phyloP scores from a whole-genome alignment of 2,888 invertebrate species.

The Cephus runcator region DNA sequence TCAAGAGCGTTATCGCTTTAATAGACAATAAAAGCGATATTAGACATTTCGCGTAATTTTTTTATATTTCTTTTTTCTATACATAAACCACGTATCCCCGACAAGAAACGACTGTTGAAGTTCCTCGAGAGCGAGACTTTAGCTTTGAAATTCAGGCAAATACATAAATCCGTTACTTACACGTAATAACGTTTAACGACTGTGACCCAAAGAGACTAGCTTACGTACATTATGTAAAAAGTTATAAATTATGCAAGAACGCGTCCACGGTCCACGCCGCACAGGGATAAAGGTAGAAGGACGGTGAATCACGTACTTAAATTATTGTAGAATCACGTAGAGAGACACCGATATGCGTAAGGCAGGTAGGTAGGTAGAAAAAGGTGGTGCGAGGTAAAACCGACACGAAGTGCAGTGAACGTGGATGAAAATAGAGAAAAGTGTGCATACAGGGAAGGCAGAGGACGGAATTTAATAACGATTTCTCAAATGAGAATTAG shows the following conservation, averaged over 20 bases:
- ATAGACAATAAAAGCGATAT: background rate
- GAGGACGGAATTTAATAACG: slow-evolving; percentile 50
- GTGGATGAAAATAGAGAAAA: slow-evolving; percentile 20
- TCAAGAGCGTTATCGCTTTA: background rate
- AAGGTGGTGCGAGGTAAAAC: slow-evolving; percentile 10
- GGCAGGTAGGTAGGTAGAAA: slow-evolving; percentile 3
- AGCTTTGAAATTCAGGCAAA: background rate
- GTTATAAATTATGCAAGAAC: background rate
- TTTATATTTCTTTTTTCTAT: background rate
- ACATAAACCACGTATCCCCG: no score
- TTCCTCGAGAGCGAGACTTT: background rate
- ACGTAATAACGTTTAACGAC: background rate
- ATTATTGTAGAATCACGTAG: slow-evolving; percentile 8
- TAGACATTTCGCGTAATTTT: background rate
- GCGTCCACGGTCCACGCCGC: background rate
- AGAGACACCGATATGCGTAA: slow-evolving; percentile 4
- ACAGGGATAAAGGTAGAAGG: slow-evolving; percentile 11
- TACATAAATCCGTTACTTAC: background rate
- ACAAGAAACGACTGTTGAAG: background rate
- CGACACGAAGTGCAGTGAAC: slow-evolving; percentile 5
- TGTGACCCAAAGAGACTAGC: background rate
- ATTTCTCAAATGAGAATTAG: slow-evolving; percentile 56
- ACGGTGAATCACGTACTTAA: slow-evolving; percentile 9
- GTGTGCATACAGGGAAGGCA: background rate
- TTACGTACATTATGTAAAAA: background rate